Base-by-base conservation (phyloP, 2,888 invertebrate species). In the Emesis furor region DNA sequence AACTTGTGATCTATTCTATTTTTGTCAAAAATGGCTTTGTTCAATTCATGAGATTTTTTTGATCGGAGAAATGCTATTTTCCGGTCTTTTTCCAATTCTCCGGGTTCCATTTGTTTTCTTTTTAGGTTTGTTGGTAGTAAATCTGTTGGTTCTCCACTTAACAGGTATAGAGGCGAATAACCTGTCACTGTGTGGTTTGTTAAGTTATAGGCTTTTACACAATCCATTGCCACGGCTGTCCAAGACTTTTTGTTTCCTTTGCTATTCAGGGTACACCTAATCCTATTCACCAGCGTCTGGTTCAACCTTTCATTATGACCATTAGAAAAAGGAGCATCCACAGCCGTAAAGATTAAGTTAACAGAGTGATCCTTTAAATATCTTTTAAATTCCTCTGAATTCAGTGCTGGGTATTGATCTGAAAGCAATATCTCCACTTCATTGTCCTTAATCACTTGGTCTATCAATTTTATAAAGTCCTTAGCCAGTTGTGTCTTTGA, bases 1-100 rank as follows among this genome's bases (percentile, higher is more conserved):
- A 76, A 76, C 78, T 78, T 78, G 78, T 73, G 32, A 78, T 78
- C 51, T 73, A 73, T 78, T 78, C 78, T 78, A 67, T 78, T 78
- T 78, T 78, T 78, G 67, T 78, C 78, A 72, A 73, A 73, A 59
- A 59, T 74, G 73, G 78, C 72, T 46, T 78, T 78, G 73, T 73
- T 78, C 37, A 78, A 73, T 78, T 73, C 65, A 72, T 78, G 72
- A 6, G 73, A 73, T 78, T 78, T 78, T 78, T 46, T 46, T 46
- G 42, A 74, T 74, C 73, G 24, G 62, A 72, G 78, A 76, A 76
- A 69, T 69, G 76, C 69, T 30, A 17, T 76, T 32, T 76, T 12
- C 65, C 67, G 59, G 46, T 75, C 75, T 75, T 75, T 67, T 67
- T 75, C 51, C 68, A 76, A 46, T 51, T 67, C 39, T 51, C 67